These are phyloP conservation scores for Drosophila sp. DNA, from an alignment of 1,140 invertebrate species.

Conservation along the genomic window DNA sequence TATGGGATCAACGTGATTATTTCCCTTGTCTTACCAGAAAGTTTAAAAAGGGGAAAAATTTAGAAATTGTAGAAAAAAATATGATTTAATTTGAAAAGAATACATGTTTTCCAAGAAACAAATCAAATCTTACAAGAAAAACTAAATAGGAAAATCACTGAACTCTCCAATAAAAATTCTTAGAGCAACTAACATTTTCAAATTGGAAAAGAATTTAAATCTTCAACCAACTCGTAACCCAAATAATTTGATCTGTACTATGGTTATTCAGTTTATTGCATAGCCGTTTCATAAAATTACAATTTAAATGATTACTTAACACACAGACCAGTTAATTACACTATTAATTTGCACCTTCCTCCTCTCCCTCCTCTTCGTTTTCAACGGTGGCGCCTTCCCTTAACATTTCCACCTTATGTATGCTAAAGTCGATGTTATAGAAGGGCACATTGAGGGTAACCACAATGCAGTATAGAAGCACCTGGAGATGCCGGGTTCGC, in stretches of 20 bases:
- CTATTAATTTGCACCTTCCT: constrained; percentile 8
- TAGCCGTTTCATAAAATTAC: constrained; percentile 19
- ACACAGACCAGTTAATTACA: constrained; percentile 1
- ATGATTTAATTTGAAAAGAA: too few species aligned
- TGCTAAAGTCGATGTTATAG: constrained; percentile 76
- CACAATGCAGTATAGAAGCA: constrained; percentile 87
- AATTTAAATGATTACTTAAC: constrained; percentile 9
- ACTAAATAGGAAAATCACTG: too few species aligned
- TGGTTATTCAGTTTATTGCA: constrained; percentile 14
- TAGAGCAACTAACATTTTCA: not conserved
- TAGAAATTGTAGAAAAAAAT: too few species aligned
- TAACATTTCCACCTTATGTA: constrained; percentile 79
- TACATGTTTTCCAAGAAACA: too few species aligned
- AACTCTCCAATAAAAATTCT: too few species aligned
- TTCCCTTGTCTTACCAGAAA: too few species aligned
- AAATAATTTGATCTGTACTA: not conserved
- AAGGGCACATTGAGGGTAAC: constrained; percentile 85
- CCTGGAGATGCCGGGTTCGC: constrained; percentile 86
- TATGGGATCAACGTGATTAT: too few species aligned
- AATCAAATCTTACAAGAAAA: too few species aligned
- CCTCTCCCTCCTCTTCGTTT: constrained; percentile 68
- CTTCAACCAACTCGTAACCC: not conserved
- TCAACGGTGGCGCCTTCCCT: constrained; percentile 65
- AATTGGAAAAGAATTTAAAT: not conserved
- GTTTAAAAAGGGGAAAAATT: too few species aligned